A percentile compares a stretch with the other conserved stretches of the same genome.
Evolutionary conservation across 2,888 invertebrate species (phyloP).

Genomic region (Dendrolimus houi): DNA sequence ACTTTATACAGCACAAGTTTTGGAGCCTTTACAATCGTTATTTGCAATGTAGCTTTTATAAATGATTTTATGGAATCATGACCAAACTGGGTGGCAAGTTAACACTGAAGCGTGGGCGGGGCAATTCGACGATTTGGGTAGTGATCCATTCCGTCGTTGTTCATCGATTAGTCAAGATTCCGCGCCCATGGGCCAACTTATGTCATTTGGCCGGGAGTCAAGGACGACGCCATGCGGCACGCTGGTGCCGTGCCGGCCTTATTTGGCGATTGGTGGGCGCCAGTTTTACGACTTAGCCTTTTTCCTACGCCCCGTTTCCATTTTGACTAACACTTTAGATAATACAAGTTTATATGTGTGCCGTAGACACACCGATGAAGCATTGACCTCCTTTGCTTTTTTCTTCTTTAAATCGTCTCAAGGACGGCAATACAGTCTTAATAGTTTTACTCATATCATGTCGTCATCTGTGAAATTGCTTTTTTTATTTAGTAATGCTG

Average conservation of each 20-base stretch:
- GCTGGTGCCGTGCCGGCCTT: slow-evolving; percentile 67
- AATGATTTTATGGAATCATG: slow-evolving; percentile 45
- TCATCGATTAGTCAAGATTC: slow-evolving; percentile 71
- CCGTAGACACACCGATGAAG: slow-evolving; percentile 36
- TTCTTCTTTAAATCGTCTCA: slow-evolving; percentile 35
- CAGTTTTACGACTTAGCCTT: slow-evolving; percentile 73
- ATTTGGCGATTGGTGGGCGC: slow-evolving; percentile 75
- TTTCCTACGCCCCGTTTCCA: slow-evolving; percentile 64
- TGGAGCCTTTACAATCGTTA: not conserved
- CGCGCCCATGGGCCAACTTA: slow-evolving; percentile 74
- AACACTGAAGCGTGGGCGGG: slow-evolving; percentile 59
- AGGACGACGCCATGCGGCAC: slow-evolving; percentile 62
- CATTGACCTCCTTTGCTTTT: slow-evolving; percentile 43
- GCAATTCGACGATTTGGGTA: slow-evolving; percentile 44
- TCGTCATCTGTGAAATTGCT: slow-evolving; percentile 25
- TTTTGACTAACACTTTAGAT: slow-evolving; percentile 53
- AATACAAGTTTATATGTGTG: slow-evolving; percentile 45
- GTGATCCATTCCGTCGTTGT: slow-evolving; percentile 60
- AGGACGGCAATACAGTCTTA: slow-evolving; percentile 26
- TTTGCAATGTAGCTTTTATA: not conserved
- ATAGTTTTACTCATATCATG: slow-evolving; percentile 20
- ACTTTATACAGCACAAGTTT: not conserved
- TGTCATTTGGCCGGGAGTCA: slow-evolving; percentile 75
- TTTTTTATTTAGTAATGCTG: slow-evolving; percentile 17
- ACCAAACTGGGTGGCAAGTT: slow-evolving; percentile 47